A percentile compares a stretch with the other conserved stretches of the same genome.
phyloP scores from a whole-genome alignment of 2,797 vertebrate species.

The Bovichtus variegatus region DNA sequence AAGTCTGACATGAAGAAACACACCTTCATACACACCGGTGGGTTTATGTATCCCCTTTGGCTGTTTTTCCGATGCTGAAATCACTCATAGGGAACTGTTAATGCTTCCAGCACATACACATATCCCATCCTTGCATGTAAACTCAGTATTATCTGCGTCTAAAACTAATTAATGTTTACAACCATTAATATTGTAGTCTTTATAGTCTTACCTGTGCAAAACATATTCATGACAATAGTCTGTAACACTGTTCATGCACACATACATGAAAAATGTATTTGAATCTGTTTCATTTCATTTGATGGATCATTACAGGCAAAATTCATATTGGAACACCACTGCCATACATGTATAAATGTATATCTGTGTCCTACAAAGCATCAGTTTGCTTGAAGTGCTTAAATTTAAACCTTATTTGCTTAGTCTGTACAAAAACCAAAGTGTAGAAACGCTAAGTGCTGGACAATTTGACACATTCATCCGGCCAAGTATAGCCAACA shows the following conservation, averaged over 20 bases:
- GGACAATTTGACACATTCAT: neutral
- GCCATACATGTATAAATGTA: no score
- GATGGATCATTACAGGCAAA: no score
- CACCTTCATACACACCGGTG: slow-evolving; percentile 86
- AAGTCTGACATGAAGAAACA: slow-evolving; percentile 91
- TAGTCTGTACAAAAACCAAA: no score
- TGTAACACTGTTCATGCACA: no score
- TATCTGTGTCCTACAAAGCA: no score
- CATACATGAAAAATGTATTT: no score
- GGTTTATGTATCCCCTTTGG: neutral
- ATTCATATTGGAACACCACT: no score
- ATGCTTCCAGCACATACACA: neutral
- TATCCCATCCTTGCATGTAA: neutral
- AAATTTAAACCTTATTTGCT: no score
- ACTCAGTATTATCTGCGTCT: neutral
- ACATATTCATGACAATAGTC: no score
- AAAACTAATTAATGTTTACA: neutral
- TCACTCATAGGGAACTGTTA: neutral
- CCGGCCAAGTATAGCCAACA: neutral
- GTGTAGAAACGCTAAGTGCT: neutral
- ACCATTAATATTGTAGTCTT: neutral
- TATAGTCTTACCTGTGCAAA: no score
- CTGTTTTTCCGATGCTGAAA: neutral
- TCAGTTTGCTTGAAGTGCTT: no score
- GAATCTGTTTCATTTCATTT: no score